Evolutionary conservation across 35 echinoderm and acorn worm species (phyloP).

Genomic region (Patiria miniata): DNA sequence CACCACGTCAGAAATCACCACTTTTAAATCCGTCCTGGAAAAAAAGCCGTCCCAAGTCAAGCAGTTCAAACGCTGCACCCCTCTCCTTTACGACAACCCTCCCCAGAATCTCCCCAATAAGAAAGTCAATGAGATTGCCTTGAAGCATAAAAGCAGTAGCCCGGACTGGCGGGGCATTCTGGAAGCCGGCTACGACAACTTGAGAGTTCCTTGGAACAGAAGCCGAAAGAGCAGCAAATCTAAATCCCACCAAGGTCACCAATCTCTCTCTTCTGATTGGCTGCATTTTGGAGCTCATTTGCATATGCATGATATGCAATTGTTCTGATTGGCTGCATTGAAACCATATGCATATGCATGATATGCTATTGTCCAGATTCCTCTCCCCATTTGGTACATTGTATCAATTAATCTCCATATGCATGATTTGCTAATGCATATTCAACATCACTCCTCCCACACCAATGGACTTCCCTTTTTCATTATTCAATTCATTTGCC

Average conservation of each 20-base stretch:
- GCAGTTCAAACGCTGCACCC: conserved; percentile 54
- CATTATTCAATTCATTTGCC: too few relatives aligned
- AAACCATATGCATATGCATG: not conserved
- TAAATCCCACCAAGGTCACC: conserved; percentile 25
- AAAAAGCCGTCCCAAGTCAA: conserved; percentile 23
- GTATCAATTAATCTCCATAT: too few relatives aligned
- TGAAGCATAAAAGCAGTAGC: conserved; percentile 52
- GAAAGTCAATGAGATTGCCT: conserved; percentile 37
- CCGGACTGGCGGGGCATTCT: conserved; percentile 66
- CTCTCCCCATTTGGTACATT: too few relatives aligned
- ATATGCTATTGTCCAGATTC: not conserved
- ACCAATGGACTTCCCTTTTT: too few relatives aligned
- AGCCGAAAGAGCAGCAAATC: conserved; percentile 43
- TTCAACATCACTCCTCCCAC: too few relatives aligned
- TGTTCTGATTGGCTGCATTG: not conserved
- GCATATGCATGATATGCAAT: conserved; percentile 20
- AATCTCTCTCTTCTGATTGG: conserved; percentile 7
- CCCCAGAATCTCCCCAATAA: conserved; percentile 45
- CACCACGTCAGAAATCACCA: not conserved
- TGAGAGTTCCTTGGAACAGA: conserved; percentile 49
- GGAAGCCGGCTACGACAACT: conserved; percentile 74
- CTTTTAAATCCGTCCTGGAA: conserved; percentile 10
- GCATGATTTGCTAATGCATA: too few relatives aligned
- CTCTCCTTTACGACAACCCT: conserved; percentile 66
- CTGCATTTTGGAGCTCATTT: not conserved